phyloP scores from a whole-genome alignment of 2,113 vertebrate genomes.

The Chlorodrepanis virens region DNA sequence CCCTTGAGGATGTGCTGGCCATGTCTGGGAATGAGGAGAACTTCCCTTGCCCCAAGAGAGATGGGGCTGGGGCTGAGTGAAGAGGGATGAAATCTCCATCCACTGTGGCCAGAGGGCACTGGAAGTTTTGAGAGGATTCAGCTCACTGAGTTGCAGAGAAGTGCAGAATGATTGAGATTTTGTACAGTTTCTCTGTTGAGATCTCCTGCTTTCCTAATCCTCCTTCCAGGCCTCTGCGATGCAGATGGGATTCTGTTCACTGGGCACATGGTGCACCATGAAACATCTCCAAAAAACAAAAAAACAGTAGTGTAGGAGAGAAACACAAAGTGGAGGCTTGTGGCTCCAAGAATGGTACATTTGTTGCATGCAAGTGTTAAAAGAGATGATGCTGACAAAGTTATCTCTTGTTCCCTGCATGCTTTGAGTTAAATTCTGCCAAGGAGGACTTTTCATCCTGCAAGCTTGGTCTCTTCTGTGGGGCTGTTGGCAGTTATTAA shows the following conservation, averaged over 20 bases:
- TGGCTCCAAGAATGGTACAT: neutral
- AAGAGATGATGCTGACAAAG: neutral
- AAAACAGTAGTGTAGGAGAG: neutral
- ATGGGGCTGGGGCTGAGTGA: neutral
- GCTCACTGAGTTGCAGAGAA: neutral
- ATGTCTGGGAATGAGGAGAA: neutral
- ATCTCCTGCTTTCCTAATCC: neutral
- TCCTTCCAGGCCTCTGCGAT: neutral
- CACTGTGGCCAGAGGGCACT: accelerated
- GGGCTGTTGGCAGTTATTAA: slow-evolving; percentile 42
- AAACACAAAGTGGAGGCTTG: neutral
- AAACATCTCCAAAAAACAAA: neutral
- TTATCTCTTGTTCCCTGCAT: neutral
- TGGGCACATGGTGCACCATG: neutral
- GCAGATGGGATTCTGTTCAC: neutral
- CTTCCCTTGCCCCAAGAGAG: neutral
- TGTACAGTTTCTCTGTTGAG: neutral
- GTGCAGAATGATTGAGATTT: neutral
- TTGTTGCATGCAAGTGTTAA: neutral
- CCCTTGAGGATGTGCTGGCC: neutral
- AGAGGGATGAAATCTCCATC: neutral
- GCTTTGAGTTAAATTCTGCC: slow-evolving; percentile 24
- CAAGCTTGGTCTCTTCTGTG: neutral
- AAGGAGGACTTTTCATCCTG: slow-evolving; percentile 16
- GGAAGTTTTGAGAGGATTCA: neutral